These are phyloP conservation scores for Aleadryas rufinucha DNA, from an alignment of 2,113 vertebrate genomes.

Conservation along the genomic window DNA sequence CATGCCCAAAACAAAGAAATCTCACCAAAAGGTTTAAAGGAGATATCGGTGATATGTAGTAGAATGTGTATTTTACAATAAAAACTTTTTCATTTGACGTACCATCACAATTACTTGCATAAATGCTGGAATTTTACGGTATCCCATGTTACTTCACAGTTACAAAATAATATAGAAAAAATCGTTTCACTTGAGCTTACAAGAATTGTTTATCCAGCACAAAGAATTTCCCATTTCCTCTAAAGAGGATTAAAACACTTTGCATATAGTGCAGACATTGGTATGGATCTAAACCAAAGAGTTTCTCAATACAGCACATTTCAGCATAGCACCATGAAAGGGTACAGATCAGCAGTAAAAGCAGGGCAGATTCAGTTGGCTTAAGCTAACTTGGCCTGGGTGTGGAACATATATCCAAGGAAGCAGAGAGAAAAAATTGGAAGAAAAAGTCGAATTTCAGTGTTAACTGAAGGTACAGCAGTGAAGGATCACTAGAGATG, in stretches of 20 bases:
- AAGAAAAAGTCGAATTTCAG: not conserved
- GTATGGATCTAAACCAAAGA: not conserved
- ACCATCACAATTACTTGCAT: not conserved
- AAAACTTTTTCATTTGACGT: not conserved
- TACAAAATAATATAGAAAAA: not conserved
- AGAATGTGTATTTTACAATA: not conserved
- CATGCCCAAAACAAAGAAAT: not conserved
- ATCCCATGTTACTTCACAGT: not conserved
- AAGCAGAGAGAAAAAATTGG: not conserved
- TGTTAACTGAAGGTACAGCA: not conserved
- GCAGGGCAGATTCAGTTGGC: not conserved
- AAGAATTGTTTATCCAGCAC: not conserved
- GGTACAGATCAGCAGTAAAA: not conserved
- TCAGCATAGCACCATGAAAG: not conserved
- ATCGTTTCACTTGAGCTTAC: not conserved
- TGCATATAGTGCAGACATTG: not conserved
- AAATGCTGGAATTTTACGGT: not conserved
- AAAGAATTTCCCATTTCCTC: not conserved
- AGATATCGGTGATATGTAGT: not conserved
- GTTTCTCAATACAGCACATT: not conserved
- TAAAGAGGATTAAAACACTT: not conserved
- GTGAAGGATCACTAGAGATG: not conserved
- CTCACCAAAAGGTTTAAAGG: not conserved
- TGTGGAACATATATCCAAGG: not conserved
- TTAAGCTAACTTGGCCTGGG: not conserved